These are phyloP conservation scores for Ifrita kowaldi DNA, from an alignment of 2,113 vertebrate genomes.

Conservation along the genomic window DNA sequence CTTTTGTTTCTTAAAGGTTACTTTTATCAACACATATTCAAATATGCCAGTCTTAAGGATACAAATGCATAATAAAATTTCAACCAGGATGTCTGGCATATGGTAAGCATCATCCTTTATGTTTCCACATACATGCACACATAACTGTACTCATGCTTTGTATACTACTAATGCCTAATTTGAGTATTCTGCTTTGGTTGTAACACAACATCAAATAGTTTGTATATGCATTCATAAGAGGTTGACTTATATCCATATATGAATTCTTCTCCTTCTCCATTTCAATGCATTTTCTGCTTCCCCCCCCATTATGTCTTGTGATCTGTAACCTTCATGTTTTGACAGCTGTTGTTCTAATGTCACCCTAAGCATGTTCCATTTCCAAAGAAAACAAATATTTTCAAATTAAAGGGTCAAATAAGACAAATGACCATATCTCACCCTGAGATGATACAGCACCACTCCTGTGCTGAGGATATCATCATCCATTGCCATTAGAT, in stretches of 20 bases:
- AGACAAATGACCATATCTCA: constrained; percentile 55
- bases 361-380: not conserved
- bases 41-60: not conserved
- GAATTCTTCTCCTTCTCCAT: not conserved
- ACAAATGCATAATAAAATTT: not conserved
- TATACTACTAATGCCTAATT: not conserved
- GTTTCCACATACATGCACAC: fast-evolving
- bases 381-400: not conserved
- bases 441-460: constrained; percentile 92
- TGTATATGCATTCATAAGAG: not conserved
- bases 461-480: constrained; percentile 94
- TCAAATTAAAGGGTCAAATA: not conserved
- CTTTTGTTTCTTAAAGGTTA: not conserved
- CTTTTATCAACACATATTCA: not conserved
- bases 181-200: not conserved
- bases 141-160: not conserved
- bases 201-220: not conserved
- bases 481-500: constrained; percentile 86
- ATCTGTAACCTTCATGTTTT: not conserved
- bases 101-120: not conserved
- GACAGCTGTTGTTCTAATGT: not conserved
- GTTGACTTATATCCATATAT: not conserved
- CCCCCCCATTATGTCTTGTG: not conserved
- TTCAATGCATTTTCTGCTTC: not conserved
- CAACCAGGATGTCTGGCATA: not conserved